These are phyloP conservation scores for Phalacrocorax brasilianus DNA, from an alignment of 2,113 vertebrate genomes.

Conservation along the genomic window DNA sequence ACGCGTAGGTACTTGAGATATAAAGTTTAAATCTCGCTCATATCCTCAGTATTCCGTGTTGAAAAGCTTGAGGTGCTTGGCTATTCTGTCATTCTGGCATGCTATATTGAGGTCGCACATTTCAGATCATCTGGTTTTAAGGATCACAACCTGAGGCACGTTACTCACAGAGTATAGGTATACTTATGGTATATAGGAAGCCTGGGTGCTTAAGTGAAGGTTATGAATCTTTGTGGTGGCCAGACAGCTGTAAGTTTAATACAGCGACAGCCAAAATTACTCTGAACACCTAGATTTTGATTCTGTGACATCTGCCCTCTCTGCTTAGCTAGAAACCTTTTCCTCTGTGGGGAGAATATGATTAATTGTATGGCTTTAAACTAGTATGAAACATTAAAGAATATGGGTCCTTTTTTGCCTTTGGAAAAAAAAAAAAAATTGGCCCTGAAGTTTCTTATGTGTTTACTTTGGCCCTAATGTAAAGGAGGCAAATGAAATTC, in stretches of 20 bases:
- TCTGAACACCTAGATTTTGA: background rate
- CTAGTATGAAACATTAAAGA: background rate
- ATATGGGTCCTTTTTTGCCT: background rate
- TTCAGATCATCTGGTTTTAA: background rate
- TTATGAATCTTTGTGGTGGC: background rate
- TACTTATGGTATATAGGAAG: background rate
- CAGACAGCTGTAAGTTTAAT: background rate
- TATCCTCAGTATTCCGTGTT: background rate
- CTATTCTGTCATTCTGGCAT: background rate
- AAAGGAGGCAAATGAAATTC: slow-evolving; percentile 31
- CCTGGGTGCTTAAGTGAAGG: background rate
- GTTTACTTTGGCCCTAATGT: slow-evolving; percentile 11
- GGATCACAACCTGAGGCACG: background rate
- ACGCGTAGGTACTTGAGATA: fast-evolving
- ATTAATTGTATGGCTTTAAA: background rate
- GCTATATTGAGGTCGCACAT: background rate
- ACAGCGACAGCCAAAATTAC: background rate
- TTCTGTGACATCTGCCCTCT: background rate
- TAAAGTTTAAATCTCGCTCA: background rate
- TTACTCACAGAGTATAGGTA: background rate
- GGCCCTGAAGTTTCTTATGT: background rate
- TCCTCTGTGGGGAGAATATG: background rate
- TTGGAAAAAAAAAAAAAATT: background rate
- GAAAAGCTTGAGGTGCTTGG: background rate
- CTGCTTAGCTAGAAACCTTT: background rate